These are phyloP conservation scores for Pelobates fuscus DNA, from an alignment of 2,113 vertebrate genomes.

Conservation along the genomic window DNA sequence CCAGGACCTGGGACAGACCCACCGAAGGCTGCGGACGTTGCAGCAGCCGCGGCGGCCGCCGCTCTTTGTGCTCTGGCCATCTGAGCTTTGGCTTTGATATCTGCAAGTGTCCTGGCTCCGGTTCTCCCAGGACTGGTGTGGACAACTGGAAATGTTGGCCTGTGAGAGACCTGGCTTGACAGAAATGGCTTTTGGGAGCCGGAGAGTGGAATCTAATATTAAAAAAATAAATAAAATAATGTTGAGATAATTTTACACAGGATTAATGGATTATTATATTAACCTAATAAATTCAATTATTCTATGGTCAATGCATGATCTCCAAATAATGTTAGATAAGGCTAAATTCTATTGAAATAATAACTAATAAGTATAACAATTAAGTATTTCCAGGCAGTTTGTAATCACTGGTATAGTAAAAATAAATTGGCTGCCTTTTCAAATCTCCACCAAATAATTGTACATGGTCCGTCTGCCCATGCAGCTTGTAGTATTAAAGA, in stretches of 20 bases:
- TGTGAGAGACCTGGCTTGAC: constrained; percentile 81
- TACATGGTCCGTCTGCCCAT: too few relatives aligned
- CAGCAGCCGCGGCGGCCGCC: constrained; percentile 74
- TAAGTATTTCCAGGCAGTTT: too few relatives aligned
- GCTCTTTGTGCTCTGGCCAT: constrained; percentile 87
- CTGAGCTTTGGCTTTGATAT: constrained; percentile 96
- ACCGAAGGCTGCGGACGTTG: constrained; percentile 65
- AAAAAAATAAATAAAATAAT: not conserved
- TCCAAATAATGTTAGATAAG: too few relatives aligned
- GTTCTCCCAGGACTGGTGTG: constrained; percentile 82
- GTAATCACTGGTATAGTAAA: too few relatives aligned
- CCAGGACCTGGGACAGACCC: constrained; percentile 77
- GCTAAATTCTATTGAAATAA: too few relatives aligned
- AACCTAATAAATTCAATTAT: too few relatives aligned
- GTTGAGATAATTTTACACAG: not conserved
- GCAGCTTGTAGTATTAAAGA: too few relatives aligned
- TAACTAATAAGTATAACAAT: too few relatives aligned
- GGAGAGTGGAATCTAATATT: constrained; percentile 84
- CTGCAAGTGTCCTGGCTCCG: constrained; percentile 91
- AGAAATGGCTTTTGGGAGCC: constrained; percentile 78
- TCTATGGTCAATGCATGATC: too few relatives aligned
- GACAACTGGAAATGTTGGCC: constrained; percentile 74
- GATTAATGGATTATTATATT: too few relatives aligned
- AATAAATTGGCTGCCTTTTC: too few relatives aligned
- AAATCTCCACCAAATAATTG: too few relatives aligned